Evolutionary conservation across 1,140 invertebrate genomes (phyloP), one percentile per base, ranked within the genome.

Genomic region (Drosophila bocki): DNA sequence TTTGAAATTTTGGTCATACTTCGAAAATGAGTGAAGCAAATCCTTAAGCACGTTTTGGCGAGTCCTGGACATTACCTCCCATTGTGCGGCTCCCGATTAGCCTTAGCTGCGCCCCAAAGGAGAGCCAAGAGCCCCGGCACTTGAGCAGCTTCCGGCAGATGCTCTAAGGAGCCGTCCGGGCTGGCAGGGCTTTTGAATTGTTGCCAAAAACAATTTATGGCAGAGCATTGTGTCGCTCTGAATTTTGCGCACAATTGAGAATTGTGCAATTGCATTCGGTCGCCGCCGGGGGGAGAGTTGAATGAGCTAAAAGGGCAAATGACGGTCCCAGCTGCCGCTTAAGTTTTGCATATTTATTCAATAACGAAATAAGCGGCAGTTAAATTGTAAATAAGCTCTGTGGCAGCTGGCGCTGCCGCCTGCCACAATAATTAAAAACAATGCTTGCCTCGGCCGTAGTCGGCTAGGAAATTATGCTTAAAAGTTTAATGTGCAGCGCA

Each of bases 181-280:
- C 44, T 57, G 37, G 29, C 47, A 44, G 62, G 54, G 39, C 61
- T 75, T 71, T 76, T 78, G 82, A 78, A 70, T 82, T 87, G 80
- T 88, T 88, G 80, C 80, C 76, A 71, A 87, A 88, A 87, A 87
- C 76, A 82, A 83, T 87, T 87, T 88, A 78, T 85, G 82, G 45
- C 42, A 69, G 63, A 63, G 67, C 39, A 72, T 61, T 81, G 67
- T 72, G 53, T 84, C 69, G 67, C 56, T 45, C 53, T 67, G 72
- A 76, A 88, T 88, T 87, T 87, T 80, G 82, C 72, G 80, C 77
- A 74, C 72, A 87, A 87, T 87, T 88, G 77, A 48, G 61, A 83
- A 87, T 83, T 80, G 80, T 87, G 84, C 83, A 87, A 87, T 87
- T 87, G 83, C 84, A 87, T 77, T 83, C 69, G 63, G 37, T 37